phyloP scores from a whole-genome alignment of 1,140 invertebrate genomes.

The Atta texana region DNA sequence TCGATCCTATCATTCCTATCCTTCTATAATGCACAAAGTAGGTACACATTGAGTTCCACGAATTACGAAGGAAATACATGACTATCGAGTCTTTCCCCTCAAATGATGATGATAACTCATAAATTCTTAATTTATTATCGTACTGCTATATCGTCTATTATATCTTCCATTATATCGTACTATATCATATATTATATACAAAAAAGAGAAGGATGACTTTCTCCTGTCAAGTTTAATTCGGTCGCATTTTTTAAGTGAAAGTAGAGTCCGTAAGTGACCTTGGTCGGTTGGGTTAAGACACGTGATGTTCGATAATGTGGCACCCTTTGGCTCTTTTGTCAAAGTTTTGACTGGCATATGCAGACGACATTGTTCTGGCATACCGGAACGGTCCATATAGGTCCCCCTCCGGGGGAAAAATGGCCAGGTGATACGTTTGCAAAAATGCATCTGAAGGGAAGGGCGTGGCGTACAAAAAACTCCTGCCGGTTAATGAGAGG shows the following conservation, averaged over 20 bases:
- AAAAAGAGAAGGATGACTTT: background rate
- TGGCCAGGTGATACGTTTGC: constrained; percentile 55
- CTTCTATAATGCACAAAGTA: constrained; percentile 14
- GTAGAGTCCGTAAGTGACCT: constrained; percentile 24
- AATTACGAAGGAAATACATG: background rate
- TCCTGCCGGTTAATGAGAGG: constrained; percentile 42
- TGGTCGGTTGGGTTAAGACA: constrained; percentile 17
- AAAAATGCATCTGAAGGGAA: constrained; percentile 31
- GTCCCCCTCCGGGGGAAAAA: constrained; percentile 4
- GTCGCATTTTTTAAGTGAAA: constrained; percentile 10
- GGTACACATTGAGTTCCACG: background rate
- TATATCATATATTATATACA: background rate
- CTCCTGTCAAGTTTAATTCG: constrained; percentile 33
- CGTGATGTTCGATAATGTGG: constrained; percentile 31
- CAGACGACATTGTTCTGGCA: constrained; percentile 48
- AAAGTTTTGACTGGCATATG: constrained; percentile 33
- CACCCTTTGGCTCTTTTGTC: constrained; percentile 55
- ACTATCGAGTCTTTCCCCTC: background rate
- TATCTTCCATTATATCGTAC: too few species aligned
- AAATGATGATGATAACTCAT: background rate
- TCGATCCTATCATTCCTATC: constrained; percentile 6
- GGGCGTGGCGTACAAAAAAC: constrained; percentile 35
- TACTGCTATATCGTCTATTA: background rate
- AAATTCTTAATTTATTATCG: constrained; percentile 5
- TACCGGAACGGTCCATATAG: constrained; percentile 30